phyloP scores from a whole-genome alignment of 2,797 vertebrate genomes.

The Enoplosus armatus region DNA sequence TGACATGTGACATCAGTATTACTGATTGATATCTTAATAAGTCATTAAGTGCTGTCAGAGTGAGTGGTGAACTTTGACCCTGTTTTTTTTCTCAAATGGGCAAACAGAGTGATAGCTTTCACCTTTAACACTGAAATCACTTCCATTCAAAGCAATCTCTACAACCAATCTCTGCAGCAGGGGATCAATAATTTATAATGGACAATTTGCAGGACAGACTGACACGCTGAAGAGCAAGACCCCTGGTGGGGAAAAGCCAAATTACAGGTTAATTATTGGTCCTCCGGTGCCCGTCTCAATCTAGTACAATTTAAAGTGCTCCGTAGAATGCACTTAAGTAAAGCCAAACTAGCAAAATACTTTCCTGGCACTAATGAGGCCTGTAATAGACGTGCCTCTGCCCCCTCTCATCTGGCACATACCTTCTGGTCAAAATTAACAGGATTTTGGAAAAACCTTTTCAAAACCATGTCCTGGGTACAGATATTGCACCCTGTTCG shows the following conservation, averaged over 20 bases:
- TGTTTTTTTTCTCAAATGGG: background rate
- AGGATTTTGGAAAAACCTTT: constrained; percentile 1
- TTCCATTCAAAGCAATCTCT: background rate
- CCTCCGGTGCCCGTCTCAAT: background rate
- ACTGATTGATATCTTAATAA: background rate
- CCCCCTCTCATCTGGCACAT: background rate
- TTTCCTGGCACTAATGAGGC: background rate
- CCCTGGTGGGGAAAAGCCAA: background rate
- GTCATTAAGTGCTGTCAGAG: background rate
- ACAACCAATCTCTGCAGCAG: background rate
- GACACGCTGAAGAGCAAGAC: no score
- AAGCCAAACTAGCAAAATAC: background rate
- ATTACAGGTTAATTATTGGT: background rate
- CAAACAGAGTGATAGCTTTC: background rate
- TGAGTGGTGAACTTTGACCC: constrained; percentile 19
- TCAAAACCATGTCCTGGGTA: background rate
- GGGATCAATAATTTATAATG: constrained; percentile 20
- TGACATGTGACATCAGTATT: background rate
- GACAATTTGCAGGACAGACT: background rate
- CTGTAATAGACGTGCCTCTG: background rate
- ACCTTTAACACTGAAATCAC: background rate
- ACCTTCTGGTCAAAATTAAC: background rate
- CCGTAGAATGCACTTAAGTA: background rate
- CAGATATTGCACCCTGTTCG: no score
- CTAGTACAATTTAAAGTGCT: background rate